Base-by-base conservation (phyloP, 92 coral and sea anemone species). In the Anthopleura xanthogrammica region DNA sequence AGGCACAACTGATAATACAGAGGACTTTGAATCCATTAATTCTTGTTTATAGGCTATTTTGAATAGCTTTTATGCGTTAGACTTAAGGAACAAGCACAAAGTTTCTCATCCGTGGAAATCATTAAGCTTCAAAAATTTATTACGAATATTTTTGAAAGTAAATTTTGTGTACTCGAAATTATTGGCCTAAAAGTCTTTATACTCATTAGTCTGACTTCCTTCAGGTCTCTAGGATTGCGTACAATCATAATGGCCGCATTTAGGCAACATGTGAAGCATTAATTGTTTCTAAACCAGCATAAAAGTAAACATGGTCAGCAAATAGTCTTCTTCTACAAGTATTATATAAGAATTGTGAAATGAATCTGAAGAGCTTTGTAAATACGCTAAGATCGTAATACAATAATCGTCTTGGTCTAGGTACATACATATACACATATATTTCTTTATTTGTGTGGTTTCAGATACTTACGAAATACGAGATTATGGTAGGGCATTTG, bases 301-400 rank as follows among this genome's bases (percentile, higher is more conserved):
- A 52, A 50, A 36, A 75, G 86, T 83, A 83, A 83, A 83, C 80
- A 83, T 48, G 16, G 80, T 75, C 60, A 73, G 64, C 74, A 83
- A 83, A 83, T 80, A 83, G 80, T 72, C 58, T 55, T 57, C 76
- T 24, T 29, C 60, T 24, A 75, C 80, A 83, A 54, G 74, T 22
- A 66, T 43, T 50, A 60, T 55, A 9, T 52, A 16, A 50, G 70
- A 70, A 22, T 72, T 12, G 42, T 17, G 54, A 52, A 76, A 76
- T 76, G 14, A 76, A 19, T 52, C 79, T 60, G 39, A 73, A 83
- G 72, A 75, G 86, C 79, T 83, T 73, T 73, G 86, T 75, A 55
- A 83, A 83, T 60, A 83, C 72, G 72, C n/a, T 77, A 73, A 64
- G 79, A 42, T 58, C 80, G 12, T 83, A 83, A 83, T 73, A 17